phyloP scores from a whole-genome alignment of 2,797 vertebrate genomes.

The Microcaecilia unicolor region DNA sequence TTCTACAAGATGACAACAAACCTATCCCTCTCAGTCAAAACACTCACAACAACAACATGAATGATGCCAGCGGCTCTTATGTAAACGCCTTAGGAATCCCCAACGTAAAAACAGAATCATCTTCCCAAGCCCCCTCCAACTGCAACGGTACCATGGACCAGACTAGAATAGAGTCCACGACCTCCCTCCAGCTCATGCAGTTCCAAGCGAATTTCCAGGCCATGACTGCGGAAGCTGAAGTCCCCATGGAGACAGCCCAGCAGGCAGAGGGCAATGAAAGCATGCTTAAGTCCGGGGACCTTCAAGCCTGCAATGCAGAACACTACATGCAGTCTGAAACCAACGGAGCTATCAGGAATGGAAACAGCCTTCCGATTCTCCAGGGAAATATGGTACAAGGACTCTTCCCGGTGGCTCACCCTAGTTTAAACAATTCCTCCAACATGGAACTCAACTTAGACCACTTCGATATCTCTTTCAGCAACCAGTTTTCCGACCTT shows the following conservation, averaged over 20 bases:
- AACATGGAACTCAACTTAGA: constrained; percentile 97
- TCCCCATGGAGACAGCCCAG: constrained; percentile 81
- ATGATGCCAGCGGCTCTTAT: constrained; percentile 55
- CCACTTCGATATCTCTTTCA: constrained; percentile 98
- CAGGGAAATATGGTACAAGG: constrained; percentile 88
- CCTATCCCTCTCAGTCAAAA: constrained; percentile 56
- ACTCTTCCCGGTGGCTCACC: constrained; percentile 85
- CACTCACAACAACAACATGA: constrained; percentile 60
- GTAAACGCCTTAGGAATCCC: constrained; percentile 50
- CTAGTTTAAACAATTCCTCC: constrained; percentile 63
- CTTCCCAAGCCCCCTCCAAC: constrained; percentile 68
- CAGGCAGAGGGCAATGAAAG: constrained; percentile 63
- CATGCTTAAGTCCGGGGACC: constrained; percentile 82
- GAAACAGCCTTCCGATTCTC: constrained; percentile 75
- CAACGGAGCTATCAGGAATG: constrained; percentile 50
- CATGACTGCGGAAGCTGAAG: constrained; percentile 79
- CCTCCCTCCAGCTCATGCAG: constrained; percentile 89
- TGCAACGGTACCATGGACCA: constrained; percentile 77
- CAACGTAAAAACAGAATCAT: constrained; percentile 81
- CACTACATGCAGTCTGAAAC: constrained; percentile 83
- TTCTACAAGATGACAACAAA: constrained; percentile 85
- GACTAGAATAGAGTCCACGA: constrained; percentile 66
- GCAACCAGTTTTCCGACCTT: constrained; percentile 98
- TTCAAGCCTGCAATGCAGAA: constrained; percentile 79
- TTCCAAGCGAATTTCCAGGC: constrained; percentile 86